These are phyloP conservation scores for Ceraclea dissimilis DNA, from an alignment of 2,888 invertebrate species.

Conservation along the genomic window DNA sequence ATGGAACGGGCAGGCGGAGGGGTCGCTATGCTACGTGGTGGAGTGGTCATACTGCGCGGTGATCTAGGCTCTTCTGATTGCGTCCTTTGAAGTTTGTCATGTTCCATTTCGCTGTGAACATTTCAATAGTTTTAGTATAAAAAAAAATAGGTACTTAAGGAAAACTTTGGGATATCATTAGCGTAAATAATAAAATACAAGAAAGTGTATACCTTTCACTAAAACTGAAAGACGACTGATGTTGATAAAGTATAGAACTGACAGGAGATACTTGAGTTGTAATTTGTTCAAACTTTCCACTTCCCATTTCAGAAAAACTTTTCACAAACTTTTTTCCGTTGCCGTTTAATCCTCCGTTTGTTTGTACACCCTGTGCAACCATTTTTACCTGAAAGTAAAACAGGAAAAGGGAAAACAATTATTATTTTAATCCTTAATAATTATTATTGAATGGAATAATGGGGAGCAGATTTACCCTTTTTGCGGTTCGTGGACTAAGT, in stretches of 20 bases:
- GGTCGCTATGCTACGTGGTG: conserved; percentile 29
- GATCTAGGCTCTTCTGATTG: conserved; percentile 81
- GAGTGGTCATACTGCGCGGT: conserved; percentile 55
- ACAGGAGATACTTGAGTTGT: conserved; percentile 13
- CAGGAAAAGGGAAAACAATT: background rate
- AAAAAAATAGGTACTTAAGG: background rate
- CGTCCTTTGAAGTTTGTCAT: conserved; percentile 72
- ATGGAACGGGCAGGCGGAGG: conserved; percentile 41
- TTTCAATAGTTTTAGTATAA: conserved; percentile 2
- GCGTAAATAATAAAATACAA: background rate
- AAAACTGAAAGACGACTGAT: conserved; percentile 22
- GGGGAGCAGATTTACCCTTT: conserved; percentile 50
- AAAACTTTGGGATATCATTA: background rate
- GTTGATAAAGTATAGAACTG: conserved; percentile 11
- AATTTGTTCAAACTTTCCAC: conserved; percentile 23
- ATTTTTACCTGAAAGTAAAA: conserved; percentile 59
- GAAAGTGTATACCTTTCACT: conserved; percentile 21
- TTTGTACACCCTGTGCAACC: conserved; percentile 86
- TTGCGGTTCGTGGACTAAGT: conserved; percentile 74
- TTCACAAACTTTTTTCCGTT: conserved; percentile 73
- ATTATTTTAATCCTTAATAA: background rate
- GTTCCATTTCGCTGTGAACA: conserved; percentile 40
- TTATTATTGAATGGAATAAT: too few relatives aligned
- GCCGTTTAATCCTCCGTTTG: conserved; percentile 63
- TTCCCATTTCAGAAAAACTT: conserved; percentile 72